Evolutionary conservation across 2,113 vertebrate species (phyloP), one percentile per base, ranked within the genome.

Genomic region (Pavo muticus): DNA sequence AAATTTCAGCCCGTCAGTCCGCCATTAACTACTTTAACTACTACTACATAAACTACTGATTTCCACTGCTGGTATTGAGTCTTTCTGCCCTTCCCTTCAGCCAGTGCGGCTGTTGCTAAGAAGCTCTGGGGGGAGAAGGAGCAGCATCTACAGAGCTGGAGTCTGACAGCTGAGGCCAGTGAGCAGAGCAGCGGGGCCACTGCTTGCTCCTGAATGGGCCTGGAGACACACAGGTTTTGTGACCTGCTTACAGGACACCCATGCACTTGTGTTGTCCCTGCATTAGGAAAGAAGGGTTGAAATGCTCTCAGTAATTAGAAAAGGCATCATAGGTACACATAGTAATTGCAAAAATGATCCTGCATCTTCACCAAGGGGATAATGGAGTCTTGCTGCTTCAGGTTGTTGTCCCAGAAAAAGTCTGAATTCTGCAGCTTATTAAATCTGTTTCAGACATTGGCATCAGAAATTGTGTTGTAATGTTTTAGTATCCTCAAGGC

Each of bases 81-180:
- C 4, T 70, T 52, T 47, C 29, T 29, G 10, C 59, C 37, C 30
- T 76, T 8, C 32, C 37, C 78, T 60, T 80, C 60, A 68, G 44
- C 45, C 64, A 59, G 68, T 45, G 68, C 48, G 30, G 29, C 48
- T 57, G 25, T 19, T 50, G 64, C 23, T 7, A 47, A 65, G 15
- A 42, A 27, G 69, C 56, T 71, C 32, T 9, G 25, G 54, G 16
- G 44, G 18, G 37, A 16, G 6, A 17, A 40, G 50, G 24, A 80
- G n/a, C 61, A 24, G 69, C 7, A 0, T 18, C 20, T 37, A 6
- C 54, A 24, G 59, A n/a, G 30, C 1, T 3, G 7, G 4, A 17
- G 3, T 24, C 30, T 39, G 68, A 20, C 3, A 20, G 40, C 40
- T 17, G 61, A n/a, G 61, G 44, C 23, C 45, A 14, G n/a, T 3